Evolutionary conservation across 23 tunicate species (phyloP), one percentile per base, ranked within the genome.

Genomic region (Styela clava): DNA sequence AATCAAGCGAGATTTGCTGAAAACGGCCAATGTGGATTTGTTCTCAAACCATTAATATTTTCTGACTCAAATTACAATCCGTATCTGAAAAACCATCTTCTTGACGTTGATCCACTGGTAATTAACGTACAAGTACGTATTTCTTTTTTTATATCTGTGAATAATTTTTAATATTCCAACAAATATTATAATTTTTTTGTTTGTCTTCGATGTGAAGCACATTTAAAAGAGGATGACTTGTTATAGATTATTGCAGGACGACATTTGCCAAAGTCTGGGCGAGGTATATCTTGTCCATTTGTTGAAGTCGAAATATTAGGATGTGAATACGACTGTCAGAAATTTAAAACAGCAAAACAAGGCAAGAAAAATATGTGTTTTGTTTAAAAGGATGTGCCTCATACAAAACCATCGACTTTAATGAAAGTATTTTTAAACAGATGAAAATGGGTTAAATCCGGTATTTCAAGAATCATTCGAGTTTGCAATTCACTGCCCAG

Each of bases 401-500:
- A 12, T 68, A 24, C n/a, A 68, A 20, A 16, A 16, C 16, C 27
- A 24, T 16, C 16, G 16, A 12, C 31, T 68, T 24, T 68, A 31
- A 68, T 24, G 27, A 16, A 19, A 61, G 19, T 61, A 21, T 21
- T 61, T 61, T 19, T 61, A 61, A 61, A 33, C 73, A 93, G 98
- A 93, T 36, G 98, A 93, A 79, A 93, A 93, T 69, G 98, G 98
- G 16, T 77, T 93, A 82, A 87, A 87, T 63, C 98, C 98, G 64
- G 22, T 25, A 2, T 93, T 87, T 87, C 85, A 74, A 24, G 74
- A 83, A 37, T 69, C 86, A 22, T 93, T 87, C 63, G 90, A 87
- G 25, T 87, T 93, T 74, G 89, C 87, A 78, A 79, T 93, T 31
- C 84, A 83, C 80, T 70, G 74, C 36, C 89, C 92, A 0, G 78